These are phyloP conservation scores for Elgaria multicarinata DNA, from an alignment of 2,113 vertebrate genomes.

Conservation along the genomic window DNA sequence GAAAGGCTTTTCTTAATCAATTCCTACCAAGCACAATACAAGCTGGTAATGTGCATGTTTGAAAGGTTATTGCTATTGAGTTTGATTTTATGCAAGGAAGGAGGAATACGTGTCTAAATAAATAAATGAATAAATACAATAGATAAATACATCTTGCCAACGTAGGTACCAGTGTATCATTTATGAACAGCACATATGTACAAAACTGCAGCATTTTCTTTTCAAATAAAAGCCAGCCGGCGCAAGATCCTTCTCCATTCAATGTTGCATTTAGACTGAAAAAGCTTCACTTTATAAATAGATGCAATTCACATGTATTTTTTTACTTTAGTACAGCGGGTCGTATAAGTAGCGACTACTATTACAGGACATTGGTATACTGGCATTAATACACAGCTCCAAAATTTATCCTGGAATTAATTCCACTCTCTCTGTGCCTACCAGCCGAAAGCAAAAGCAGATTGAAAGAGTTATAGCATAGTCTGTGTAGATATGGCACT, in stretches of 20 bases:
- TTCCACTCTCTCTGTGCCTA: neutral
- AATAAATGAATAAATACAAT: too few relatives aligned
- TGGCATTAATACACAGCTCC: neutral
- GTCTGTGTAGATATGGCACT: too few relatives aligned
- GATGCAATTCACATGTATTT: neutral
- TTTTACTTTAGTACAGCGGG: neutral
- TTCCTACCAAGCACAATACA: neutral
- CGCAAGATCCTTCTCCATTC: neutral
- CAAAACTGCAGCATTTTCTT: neutral
- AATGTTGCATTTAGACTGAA: neutral
- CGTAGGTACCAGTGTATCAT: neutral
- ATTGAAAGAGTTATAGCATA: too few relatives aligned
- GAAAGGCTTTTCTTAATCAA: neutral
- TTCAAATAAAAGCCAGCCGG: neutral
- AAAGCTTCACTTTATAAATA: neutral
- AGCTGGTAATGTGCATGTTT: neutral
- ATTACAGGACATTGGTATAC: too few relatives aligned
- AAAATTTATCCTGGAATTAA: neutral
- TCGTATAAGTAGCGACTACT: too few relatives aligned
- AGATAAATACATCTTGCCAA: too few relatives aligned
- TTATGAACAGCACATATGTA: neutral
- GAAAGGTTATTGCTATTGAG: neutral
- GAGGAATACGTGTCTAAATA: neutral
- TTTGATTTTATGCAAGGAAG: neutral
- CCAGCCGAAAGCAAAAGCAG: too few relatives aligned